A percentile compares a stretch with the other conserved stretches of the same genome.
phyloP scores from a whole-genome alignment of 2,797 vertebrate genomes.

The Sitta carolinensis region DNA sequence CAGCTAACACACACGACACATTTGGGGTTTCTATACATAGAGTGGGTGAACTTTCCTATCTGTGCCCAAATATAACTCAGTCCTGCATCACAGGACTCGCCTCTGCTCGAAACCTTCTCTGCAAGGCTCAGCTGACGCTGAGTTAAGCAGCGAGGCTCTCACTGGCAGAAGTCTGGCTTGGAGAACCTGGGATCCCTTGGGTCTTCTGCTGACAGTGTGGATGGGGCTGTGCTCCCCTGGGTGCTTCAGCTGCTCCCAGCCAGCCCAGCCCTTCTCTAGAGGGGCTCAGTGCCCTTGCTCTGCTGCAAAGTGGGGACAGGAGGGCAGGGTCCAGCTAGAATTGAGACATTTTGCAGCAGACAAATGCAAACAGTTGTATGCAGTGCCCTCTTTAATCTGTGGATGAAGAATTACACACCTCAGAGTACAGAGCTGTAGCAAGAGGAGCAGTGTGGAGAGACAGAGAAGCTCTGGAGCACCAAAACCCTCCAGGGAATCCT shows the following conservation, averaged over 20 bases:
- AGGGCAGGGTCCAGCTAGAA: not conserved
- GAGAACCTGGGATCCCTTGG: not conserved
- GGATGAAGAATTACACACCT: not conserved
- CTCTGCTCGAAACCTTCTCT: not conserved
- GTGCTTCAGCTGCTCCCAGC: not conserved
- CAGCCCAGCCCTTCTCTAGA: no score
- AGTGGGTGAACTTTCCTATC: not conserved
- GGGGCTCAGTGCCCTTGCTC: not conserved
- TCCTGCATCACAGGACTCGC: not conserved
- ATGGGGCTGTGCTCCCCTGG: not conserved
- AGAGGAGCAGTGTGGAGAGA: not conserved
- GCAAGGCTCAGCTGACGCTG: not conserved
- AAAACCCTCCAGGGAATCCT: not conserved
- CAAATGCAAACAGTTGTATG: rapidly evolving
- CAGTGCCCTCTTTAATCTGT: not conserved
- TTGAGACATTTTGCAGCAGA: not conserved
- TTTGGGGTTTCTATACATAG: not conserved
- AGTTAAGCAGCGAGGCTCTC: not conserved
- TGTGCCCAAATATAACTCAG: not conserved
- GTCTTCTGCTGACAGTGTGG: not conserved
- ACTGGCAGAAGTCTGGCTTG: not conserved
- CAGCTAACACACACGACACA: not conserved
- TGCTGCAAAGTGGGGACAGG: not conserved
- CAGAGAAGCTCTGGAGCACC: not conserved
- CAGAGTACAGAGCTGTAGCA: not conserved